phyloP scores from a whole-genome alignment of 2,797 vertebrate genomes.

The Cirrhinus molitorella region DNA sequence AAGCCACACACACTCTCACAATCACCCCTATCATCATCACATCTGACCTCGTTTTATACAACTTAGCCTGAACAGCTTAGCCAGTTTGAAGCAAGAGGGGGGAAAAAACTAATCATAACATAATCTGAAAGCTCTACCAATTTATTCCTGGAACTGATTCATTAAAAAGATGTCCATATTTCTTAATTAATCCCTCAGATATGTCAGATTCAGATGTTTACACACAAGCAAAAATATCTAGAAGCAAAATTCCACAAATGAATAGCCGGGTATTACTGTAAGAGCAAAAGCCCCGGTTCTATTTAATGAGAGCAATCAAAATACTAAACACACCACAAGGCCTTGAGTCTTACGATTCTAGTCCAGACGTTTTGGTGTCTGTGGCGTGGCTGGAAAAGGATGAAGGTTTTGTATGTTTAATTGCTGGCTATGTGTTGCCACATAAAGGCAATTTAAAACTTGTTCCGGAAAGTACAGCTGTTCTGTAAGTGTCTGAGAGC shows the following conservation, averaged over 20 bases:
- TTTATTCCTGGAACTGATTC: conserved; percentile 72
- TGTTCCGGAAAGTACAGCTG: conserved; percentile 32
- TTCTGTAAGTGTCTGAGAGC: conserved; percentile 24
- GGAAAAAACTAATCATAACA: conserved; percentile 54
- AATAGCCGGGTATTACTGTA: conserved; percentile 56
- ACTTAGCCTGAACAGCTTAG: conserved; percentile 46
- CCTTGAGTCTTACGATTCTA: not conserved
- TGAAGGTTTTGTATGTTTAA: conserved; percentile 35
- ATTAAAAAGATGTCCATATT: conserved; percentile 70
- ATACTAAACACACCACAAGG: conserved; percentile 16
- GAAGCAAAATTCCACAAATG: conserved; percentile 61
- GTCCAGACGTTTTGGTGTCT: not conserved
- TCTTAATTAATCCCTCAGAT: conserved; percentile 76
- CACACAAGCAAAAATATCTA: conserved; percentile 66
- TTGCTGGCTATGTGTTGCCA: conserved; percentile 17
- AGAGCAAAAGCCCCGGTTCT: conserved; percentile 44
- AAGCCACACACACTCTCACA: conserved; percentile 2
- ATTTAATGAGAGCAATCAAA: conserved; percentile 50
- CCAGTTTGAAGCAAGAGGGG: not conserved
- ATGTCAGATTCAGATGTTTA: conserved; percentile 73
- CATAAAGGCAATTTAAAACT: conserved; percentile 34
- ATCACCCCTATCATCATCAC: conserved; percentile 35
- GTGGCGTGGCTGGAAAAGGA: conserved; percentile 18
- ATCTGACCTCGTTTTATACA: conserved; percentile 62
- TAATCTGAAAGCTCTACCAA: conserved; percentile 74